phyloP scores from a whole-genome alignment of 2,797 vertebrate species.

The Podarcis siculus region DNA sequence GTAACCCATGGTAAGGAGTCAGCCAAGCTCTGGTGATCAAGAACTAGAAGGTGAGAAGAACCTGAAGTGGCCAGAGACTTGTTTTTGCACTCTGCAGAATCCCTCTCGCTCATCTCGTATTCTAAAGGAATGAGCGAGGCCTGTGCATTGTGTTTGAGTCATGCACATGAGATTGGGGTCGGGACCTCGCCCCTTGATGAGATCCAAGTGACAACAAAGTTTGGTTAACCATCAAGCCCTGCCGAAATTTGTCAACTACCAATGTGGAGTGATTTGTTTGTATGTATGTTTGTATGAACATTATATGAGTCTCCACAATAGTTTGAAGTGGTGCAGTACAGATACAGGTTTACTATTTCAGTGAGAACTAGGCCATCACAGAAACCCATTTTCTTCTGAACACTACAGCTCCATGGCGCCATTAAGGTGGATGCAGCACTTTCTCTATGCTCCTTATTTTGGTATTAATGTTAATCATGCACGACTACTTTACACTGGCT shows the following conservation, averaged over 20 bases:
- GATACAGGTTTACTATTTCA: not conserved
- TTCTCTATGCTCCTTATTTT: not conserved
- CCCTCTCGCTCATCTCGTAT: no score
- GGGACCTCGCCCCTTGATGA: not conserved
- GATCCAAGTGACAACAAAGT: not conserved
- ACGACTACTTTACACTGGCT: not conserved
- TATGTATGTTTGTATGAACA: no score
- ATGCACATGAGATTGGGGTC: not conserved
- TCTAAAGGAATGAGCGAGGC: no score
- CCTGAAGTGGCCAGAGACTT: no score
- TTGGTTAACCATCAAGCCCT: not conserved
- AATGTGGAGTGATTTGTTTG: not conserved
- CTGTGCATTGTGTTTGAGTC: not conserved
- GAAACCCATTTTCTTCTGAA: not conserved
- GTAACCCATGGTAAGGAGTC: no score
- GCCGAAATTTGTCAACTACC: not conserved
- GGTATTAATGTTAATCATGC: not conserved
- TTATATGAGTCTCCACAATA: not conserved
- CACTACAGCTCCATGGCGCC: not conserved
- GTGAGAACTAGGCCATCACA: not conserved
- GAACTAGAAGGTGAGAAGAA: no score
- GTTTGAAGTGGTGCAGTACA: not conserved
- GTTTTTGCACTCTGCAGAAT: no score
- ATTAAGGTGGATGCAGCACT: not conserved
- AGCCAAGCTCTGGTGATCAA: no score